These are phyloP conservation scores for Standfussiana lucernea DNA, from an alignment of 2,888 invertebrate species.

Conservation along the genomic window DNA sequence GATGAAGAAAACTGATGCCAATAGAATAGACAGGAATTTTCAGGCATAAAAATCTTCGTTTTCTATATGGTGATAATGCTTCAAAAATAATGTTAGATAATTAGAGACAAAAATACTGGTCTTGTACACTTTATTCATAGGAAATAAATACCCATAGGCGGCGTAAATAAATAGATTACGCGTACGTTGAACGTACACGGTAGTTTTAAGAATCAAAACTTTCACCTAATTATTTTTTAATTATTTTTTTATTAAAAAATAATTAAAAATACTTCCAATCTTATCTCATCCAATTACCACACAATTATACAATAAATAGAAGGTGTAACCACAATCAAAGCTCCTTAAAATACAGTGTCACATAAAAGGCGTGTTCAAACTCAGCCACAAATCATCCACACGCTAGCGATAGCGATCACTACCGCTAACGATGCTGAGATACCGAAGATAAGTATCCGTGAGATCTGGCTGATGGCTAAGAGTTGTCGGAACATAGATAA, in stretches of 20 bases:
- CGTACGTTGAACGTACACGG: neutral
- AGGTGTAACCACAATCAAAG: constrained; percentile 13
- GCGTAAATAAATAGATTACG: neutral
- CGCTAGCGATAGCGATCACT: constrained; percentile 69
- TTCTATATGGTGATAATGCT: neutral
- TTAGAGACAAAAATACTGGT: neutral
- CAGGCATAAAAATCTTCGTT: neutral
- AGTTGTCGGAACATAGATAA: constrained; percentile 60
- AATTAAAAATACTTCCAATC: neutral
- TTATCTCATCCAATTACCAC: neutral
- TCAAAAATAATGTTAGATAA: neutral
- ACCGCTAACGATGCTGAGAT: constrained; percentile 70
- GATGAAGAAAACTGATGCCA: neutral
- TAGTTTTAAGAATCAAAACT: neutral
- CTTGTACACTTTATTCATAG: neutral
- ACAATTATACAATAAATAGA: constrained; percentile 8
- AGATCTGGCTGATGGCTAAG: constrained; percentile 64
- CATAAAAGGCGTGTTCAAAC: constrained; percentile 59
- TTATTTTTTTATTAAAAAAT: neutral
- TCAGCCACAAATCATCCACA: constrained; percentile 69
- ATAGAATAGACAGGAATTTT: neutral
- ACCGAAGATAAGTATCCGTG: constrained; percentile 64
- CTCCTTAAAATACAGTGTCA: constrained; percentile 32
- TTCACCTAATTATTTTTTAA: neutral
- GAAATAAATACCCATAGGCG: neutral